phyloP scores from a whole-genome alignment of 2,113 vertebrate species.

The Hoplias malabaricus region DNA sequence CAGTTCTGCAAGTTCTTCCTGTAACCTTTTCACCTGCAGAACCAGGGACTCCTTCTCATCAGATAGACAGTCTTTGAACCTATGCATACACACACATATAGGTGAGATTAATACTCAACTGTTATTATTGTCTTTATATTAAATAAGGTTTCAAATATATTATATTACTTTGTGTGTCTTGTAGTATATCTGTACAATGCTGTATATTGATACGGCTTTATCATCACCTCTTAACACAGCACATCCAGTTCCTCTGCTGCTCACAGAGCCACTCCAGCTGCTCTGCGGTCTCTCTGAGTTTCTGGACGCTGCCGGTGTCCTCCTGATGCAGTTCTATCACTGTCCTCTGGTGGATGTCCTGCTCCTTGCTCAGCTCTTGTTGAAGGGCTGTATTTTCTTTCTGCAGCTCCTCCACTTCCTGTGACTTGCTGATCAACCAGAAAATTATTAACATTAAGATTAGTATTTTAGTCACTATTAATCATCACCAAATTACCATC shows the following conservation, averaged over 20 bases:
- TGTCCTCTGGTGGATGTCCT: slow-evolving; percentile 37
- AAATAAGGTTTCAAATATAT: too few species aligned
- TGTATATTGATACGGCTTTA: too few species aligned
- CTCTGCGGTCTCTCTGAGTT: slow-evolving; percentile 67
- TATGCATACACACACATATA: slow-evolving; percentile 38
- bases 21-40: slow-evolving; percentile 61
- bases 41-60: slow-evolving; percentile 68
- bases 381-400: slow-evolving; percentile 45
- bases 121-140: too few species aligned
- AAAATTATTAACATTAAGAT: too few species aligned
- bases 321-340: slow-evolving; percentile 53
- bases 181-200: too few species aligned
- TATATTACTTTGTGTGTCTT: too few species aligned
- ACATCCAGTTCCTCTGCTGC: slow-evolving; percentile 73
- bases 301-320: slow-evolving; percentile 63
- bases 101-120: too few species aligned
- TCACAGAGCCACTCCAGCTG: slow-evolving; percentile 75
- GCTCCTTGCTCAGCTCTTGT: slow-evolving; percentile 51
- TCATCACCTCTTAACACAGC: slow-evolving; percentile 67
- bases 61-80: slow-evolving; percentile 69
- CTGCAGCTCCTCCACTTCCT: slow-evolving; percentile 58
- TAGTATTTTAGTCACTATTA: not conserved
- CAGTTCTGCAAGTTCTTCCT: slow-evolving; percentile 54
- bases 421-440: slow-evolving; percentile 60
- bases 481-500: not conserved